Evolutionary conservation across 2,888 invertebrate species (phyloP).

Genomic region (Torymus texanus): DNA sequence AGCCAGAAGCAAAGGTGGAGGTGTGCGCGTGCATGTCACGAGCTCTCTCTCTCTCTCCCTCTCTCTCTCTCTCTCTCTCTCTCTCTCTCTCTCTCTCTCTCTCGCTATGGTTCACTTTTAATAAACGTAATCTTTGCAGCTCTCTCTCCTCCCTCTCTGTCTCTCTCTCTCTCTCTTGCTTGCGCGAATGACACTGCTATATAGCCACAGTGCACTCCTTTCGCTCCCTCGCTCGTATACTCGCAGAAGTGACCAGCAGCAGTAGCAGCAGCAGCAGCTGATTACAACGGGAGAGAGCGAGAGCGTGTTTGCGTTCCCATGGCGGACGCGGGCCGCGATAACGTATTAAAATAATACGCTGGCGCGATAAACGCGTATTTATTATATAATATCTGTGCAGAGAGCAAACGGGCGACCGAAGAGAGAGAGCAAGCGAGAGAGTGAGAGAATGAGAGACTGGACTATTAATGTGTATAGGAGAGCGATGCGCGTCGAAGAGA

Average conservation of each 20-base stretch:
- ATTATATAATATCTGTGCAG: conserved; percentile 63
- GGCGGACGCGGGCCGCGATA: conserved; percentile 70
- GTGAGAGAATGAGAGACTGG: too few species aligned
- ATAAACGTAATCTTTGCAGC: conserved; percentile 20
- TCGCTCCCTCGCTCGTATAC: conserved; percentile 12
- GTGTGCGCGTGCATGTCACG: background rate
- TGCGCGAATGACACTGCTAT: background rate
- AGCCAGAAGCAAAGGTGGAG: background rate
- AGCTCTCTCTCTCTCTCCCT: background rate
- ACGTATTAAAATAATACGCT: conserved; percentile 70
- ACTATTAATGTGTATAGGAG: too few species aligned
- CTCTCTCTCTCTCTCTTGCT: background rate
- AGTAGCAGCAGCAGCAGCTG: background rate
- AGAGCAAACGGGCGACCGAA: conserved; percentile 41
- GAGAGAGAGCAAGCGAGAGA: conserved; percentile 7
- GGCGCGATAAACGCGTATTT: conserved; percentile 61
- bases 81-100: background rate
- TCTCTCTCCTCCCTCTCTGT: background rate
- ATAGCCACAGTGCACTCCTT: conserved; percentile 11
- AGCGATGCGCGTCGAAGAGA: too few species aligned
- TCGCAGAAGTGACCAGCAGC: background rate
- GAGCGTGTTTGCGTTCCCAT: conserved; percentile 59
- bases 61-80: conserved; percentile 6
- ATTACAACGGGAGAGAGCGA: background rate
- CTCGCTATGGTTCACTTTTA: conserved; percentile 14